Evolutionary conservation across 2,797 vertebrate species (phyloP).

Genomic region (Argentina silus): DNA sequence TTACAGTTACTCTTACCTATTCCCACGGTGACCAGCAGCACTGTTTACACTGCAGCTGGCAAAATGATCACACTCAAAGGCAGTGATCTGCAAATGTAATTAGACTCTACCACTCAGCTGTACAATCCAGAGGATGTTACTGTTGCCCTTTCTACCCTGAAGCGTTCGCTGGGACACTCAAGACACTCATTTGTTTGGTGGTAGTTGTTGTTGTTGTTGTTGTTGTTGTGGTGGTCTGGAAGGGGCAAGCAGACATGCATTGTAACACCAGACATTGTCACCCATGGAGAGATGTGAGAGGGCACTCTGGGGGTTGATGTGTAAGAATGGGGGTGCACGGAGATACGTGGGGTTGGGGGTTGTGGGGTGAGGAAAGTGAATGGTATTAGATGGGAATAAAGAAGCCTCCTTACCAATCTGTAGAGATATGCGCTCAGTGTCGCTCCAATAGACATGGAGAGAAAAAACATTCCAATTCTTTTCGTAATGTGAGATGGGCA

Average conservation of each 20-base stretch:
- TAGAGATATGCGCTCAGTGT: slow-evolving; percentile 79
- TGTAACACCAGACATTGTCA: slow-evolving; percentile 81
- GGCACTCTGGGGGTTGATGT: slow-evolving; percentile 68
- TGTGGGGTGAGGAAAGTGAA: slow-evolving; percentile 80
- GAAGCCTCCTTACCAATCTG: slow-evolving; percentile 85
- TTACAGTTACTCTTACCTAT: neutral
- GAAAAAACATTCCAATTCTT: slow-evolving; percentile 49
- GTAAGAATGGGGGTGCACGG: slow-evolving; percentile 78
- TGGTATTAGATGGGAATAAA: slow-evolving; percentile 88
- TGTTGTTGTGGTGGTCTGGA: slow-evolving; percentile 51
- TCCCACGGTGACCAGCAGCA: neutral
- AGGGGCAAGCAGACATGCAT: slow-evolving; percentile 81
- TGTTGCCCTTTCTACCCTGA: neutral
- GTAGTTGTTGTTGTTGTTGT: too few relatives aligned
- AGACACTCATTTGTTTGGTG: neutral
- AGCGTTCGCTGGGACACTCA: neutral
- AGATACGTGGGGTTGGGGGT: slow-evolving; percentile 43
- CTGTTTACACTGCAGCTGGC: neutral
- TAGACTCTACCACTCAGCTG: neutral
- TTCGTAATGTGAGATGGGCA: slow-evolving; percentile 45
- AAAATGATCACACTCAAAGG: neutral
- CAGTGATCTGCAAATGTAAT: neutral
- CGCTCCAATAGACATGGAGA: slow-evolving; percentile 68
- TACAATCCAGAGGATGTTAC: neutral
- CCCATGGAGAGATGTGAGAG: slow-evolving; percentile 82